phyloP scores from a whole-genome alignment of 2,888 invertebrate genomes.

The Lutraria lutraria region DNA sequence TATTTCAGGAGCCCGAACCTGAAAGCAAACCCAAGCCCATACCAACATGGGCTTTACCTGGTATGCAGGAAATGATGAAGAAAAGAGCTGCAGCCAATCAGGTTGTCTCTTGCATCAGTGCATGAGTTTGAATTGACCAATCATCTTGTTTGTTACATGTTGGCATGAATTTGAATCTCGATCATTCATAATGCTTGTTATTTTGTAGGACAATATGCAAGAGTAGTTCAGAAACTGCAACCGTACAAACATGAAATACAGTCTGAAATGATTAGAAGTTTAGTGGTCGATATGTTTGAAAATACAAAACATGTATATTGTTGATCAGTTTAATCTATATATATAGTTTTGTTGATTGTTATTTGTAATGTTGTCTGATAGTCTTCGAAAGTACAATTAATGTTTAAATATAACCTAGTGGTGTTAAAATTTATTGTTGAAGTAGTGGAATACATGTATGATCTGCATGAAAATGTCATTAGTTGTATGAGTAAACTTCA shows the following conservation, averaged over 20 bases:
- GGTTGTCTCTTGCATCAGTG: conserved; percentile 61
- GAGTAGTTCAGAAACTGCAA: background rate
- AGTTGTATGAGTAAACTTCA: background rate
- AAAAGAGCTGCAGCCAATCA: conserved; percentile 62
- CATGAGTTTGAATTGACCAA: conserved; percentile 52
- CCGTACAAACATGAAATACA: background rate
- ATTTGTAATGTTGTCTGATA: background rate
- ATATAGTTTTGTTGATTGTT: background rate
- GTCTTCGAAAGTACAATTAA: background rate
- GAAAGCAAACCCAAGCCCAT: conserved; percentile 65
- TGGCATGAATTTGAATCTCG: conserved; percentile 29
- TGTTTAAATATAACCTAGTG: too few relatives aligned
- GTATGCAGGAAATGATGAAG: conserved; percentile 74
- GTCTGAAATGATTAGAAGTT: background rate
- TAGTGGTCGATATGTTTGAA: background rate
- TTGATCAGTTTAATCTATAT: background rate
- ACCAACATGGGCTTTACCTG: conserved; percentile 74
- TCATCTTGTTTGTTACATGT: conserved; percentile 36
- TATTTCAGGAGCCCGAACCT: conserved; percentile 20
- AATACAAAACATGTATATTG: background rate
- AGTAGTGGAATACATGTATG: too few relatives aligned
- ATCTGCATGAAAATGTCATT: background rate
- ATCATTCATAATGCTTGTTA: conserved; percentile 27
- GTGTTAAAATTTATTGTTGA: too few relatives aligned
- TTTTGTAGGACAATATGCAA: conserved; percentile 15